A percentile compares a stretch with the other conserved stretches of the same genome.
These are phyloP conservation scores for Galleria mellonella DNA, from an alignment of 1,140 invertebrate genomes.

Conservation along the genomic window DNA sequence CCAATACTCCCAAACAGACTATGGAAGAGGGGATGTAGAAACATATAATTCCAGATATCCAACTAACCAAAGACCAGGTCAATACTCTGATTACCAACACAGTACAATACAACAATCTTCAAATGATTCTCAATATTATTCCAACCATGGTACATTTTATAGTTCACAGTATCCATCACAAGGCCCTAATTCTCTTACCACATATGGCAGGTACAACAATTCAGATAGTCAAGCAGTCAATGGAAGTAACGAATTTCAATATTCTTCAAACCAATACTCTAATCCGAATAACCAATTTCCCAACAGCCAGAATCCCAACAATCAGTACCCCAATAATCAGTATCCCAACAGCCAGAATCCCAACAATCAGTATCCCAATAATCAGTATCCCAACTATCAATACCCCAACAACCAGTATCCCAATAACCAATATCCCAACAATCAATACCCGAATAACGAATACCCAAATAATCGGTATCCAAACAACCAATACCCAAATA, in stretches of 20 bases:
- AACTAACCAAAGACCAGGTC: background rate
- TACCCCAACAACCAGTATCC: background rate
- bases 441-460: too few species aligned
- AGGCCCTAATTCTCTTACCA: too few species aligned
- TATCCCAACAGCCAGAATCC: background rate
- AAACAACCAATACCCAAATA: too few species aligned
- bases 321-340: constrained; percentile 3
- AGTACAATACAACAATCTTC: background rate
- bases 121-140: too few species aligned
- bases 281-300: constrained; percentile 1
- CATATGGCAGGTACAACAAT: too few species aligned
- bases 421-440: too few species aligned
- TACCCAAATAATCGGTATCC: too few species aligned
- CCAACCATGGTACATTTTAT: too few species aligned
- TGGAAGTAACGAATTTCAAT: too few species aligned
- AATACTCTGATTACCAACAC: background rate
- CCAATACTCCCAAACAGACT: background rate
- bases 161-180: too few species aligned
- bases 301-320: background rate
- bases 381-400: background rate
- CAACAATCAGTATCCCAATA: background rate
- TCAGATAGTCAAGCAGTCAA: too few species aligned
- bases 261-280: too few species aligned
- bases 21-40: background rate
- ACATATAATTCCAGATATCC: background rate